A percentile compares a stretch with the other conserved stretches of the same genome.
phyloP scores from a whole-genome alignment of 2,113 vertebrate species.

The Siniperca knerii region DNA sequence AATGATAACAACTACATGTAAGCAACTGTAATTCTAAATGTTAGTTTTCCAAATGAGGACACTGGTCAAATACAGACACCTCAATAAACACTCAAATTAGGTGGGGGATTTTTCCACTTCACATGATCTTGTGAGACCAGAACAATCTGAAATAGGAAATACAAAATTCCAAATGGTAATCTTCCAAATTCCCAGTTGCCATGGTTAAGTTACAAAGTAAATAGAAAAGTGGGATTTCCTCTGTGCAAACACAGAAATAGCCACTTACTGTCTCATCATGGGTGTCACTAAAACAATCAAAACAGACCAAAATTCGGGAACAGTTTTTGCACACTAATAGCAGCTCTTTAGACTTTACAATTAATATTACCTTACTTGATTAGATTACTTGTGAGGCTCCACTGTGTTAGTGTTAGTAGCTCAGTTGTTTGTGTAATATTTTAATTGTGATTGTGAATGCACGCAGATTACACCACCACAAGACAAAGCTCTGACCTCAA shows the following conservation, averaged over 20 bases:
- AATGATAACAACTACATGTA: constrained; percentile 28
- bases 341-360: not conserved
- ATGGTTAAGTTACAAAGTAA: not conserved
- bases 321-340: not conserved
- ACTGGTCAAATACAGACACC: not conserved
- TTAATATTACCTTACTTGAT: not conserved
- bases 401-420: not conserved
- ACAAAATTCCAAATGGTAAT: not conserved
- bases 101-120: not conserved
- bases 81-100: not conserved
- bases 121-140: not conserved
- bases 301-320: not conserved
- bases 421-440: not conserved
- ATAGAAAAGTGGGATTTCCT: not conserved
- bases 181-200: not conserved
- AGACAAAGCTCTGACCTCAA: not conserved
- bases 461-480: not conserved
- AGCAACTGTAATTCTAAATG: constrained; percentile 6
- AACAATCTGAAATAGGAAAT: not conserved
- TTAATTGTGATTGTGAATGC: not conserved
- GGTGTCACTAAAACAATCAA: not conserved
- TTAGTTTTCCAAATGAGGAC: not conserved
- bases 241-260: not conserved
- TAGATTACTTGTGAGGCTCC: not conserved
- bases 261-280: not conserved